Evolutionary conservation across 2,113 vertebrate genomes (phyloP).

Genomic region (Tychaedon coryphoeus): DNA sequence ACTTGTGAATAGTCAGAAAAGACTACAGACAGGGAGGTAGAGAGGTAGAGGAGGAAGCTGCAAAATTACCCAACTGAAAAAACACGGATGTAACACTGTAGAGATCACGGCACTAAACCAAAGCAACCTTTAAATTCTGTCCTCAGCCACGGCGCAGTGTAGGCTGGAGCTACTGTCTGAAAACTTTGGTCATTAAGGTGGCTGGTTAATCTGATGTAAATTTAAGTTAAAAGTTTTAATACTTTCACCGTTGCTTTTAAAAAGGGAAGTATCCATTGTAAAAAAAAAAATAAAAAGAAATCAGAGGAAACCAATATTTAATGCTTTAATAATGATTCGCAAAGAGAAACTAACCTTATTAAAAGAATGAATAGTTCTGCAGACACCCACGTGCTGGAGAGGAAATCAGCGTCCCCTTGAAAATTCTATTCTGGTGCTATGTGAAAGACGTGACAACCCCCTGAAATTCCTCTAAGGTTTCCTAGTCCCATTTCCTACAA

Average conservation of each 20-base stretch:
- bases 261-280: not conserved
- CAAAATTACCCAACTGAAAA: not conserved
- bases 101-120: not conserved
- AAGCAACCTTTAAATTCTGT: not conserved
- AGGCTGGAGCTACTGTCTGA: not conserved
- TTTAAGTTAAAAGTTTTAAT: not conserved
- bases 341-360: not conserved
- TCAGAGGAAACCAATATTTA: not conserved
- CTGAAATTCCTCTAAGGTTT: not conserved
- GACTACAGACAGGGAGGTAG: not conserved
- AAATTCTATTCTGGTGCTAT: not conserved
- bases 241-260: not conserved
- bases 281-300: not conserved
- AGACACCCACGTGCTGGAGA: not conserved
- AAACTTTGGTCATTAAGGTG: not conserved
- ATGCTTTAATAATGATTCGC: not conserved
- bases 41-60: not conserved
- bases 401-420: not conserved
- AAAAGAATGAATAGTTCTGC: not conserved
- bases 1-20: not conserved
- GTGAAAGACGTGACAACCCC: not conserved
- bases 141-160: not conserved
- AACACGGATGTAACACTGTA: not conserved
- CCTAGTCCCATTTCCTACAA: not conserved
- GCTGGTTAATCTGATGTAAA: not conserved